Base-by-base conservation (phyloP, 1,140 invertebrate species). In the Tachypleus tridentatus region DNA sequence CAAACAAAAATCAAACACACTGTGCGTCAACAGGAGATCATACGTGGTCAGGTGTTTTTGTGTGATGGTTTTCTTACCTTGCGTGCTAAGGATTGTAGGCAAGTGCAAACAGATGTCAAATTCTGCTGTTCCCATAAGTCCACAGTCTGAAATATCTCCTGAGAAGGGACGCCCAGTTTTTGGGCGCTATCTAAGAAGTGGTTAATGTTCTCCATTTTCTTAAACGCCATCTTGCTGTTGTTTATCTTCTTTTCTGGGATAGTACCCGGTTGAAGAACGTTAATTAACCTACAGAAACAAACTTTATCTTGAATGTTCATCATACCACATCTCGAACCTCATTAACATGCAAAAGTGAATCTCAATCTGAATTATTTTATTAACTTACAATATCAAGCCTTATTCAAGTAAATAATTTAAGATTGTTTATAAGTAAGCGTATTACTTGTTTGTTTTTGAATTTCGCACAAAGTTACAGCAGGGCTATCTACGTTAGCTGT, bases 121-220 rank as follows among this genome's bases (percentile, higher is more conserved):
- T 98, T 97, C 78, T 95, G 89, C 74, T 85, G 81, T 77, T 97
- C 95, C 88, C 92, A 96, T 10, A 97, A 82, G 79, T 98, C 94
- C 3, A 76, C 74, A 52, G 77, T 76, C 77, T 97, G 94, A 84
- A 98, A 98, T 52, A 90, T 91, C 78, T 97, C 93, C 77, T 93
- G 89, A 49, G 89, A 84, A 48, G 91, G 91, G 3, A 98, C 93
- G 50, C 94, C 94, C 64, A 96, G 82, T 10, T 82, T n/a, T 74
- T 84, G 86, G 51, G 89, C 90, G 4, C 85, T 86, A 71, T 87
- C 87, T 64, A 97, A 80, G 79, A 98, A 98, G 7, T 85, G 85
- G 72, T 97, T 95, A 69, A 98, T 97, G 76, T 98, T 98, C 79
- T 98, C 95, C 94, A 98, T 98, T 75, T 91, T 95, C 74, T 95